Evolutionary conservation across 2,888 invertebrate species (phyloP).

Genomic region (Laothoe populi): DNA sequence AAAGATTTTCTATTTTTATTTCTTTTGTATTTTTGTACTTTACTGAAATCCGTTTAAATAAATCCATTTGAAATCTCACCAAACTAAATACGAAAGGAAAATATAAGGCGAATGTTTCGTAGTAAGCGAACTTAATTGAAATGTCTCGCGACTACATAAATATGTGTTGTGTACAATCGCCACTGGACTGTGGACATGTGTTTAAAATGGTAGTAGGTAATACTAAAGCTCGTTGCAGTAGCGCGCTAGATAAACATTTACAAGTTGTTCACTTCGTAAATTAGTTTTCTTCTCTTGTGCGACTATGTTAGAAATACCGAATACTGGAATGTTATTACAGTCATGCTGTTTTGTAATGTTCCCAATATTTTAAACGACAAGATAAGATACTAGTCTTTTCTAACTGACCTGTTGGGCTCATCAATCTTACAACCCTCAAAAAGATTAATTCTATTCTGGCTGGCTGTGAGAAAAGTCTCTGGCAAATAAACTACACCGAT

Average conservation of each 20-base stretch:
- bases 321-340: too few relatives aligned
- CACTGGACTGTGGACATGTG: not conserved
- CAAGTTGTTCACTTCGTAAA: constrained; percentile 9
- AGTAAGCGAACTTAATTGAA: constrained; percentile 17
- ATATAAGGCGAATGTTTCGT: not conserved
- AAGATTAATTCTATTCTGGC: too few relatives aligned
- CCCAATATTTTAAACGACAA: too few relatives aligned
- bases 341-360: too few relatives aligned
- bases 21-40: too few relatives aligned
- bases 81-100: not conserved
- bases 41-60: too few relatives aligned
- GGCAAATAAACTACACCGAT: too few relatives aligned
- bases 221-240: not conserved
- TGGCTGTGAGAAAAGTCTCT: too few relatives aligned
- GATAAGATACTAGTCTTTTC: too few relatives aligned
- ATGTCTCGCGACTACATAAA: constrained; percentile 1
- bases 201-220: constrained; percentile 1
- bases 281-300: not conserved
- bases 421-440: too few relatives aligned
- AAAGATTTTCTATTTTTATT: too few relatives aligned
- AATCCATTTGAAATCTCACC: not conserved
- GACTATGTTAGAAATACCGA: not conserved
- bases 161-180: not conserved
- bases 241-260: not conserved
- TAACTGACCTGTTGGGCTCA: too few relatives aligned